Evolutionary conservation across 1,140 invertebrate species (phyloP).

Genomic region (Wiebesia pumilae): DNA sequence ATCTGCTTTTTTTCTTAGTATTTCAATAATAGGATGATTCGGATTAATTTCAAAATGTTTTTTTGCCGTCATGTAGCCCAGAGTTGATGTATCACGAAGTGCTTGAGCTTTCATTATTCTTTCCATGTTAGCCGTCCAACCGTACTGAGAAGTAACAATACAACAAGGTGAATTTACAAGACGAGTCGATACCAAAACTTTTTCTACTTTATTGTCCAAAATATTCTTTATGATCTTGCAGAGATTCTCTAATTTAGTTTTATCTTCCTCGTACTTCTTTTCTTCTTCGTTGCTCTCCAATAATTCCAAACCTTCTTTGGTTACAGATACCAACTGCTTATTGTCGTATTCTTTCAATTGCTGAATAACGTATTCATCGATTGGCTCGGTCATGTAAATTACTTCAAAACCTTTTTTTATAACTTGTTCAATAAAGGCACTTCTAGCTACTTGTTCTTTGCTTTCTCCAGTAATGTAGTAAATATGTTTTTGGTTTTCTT

Average conservation of each 20-base stretch:
- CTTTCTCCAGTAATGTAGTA: slow-evolving; percentile 99
- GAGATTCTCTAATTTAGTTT: slow-evolving; percentile 93
- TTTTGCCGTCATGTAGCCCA: slow-evolving; percentile 99
- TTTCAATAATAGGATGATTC: slow-evolving; percentile 96
- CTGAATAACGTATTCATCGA: slow-evolving; percentile 99
- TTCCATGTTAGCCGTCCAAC: slow-evolving; percentile 99
- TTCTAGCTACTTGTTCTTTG: slow-evolving; percentile 95
- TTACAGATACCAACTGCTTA: slow-evolving; percentile 96
- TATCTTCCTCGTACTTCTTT: slow-evolving; percentile 97
- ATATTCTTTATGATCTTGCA: slow-evolving; percentile 99
- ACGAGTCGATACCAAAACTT: slow-evolving; percentile 95
- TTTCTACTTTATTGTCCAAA: slow-evolving; percentile 98
- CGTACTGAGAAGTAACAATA: slow-evolving; percentile 98
- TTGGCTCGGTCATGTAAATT: slow-evolving; percentile 98
- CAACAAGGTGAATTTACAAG: slow-evolving; percentile 98
- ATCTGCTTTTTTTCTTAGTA: slow-evolving; percentile 91
- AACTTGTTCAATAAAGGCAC: slow-evolving; percentile 97
- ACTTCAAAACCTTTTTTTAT: slow-evolving; percentile 98
- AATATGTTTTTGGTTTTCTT: slow-evolving; percentile 98
- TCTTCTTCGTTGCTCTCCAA: slow-evolving; percentile 97
- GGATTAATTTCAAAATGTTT: slow-evolving; percentile 99
- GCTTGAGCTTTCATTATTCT: slow-evolving; percentile 99
- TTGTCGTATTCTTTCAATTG: slow-evolving; percentile 98
- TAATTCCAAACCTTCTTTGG: slow-evolving; percentile 98
- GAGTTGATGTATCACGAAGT: slow-evolving; percentile 93